Conservation (phyloP, 2,797 vertebrate species). For the Hydrolagus colliei region DNA sequence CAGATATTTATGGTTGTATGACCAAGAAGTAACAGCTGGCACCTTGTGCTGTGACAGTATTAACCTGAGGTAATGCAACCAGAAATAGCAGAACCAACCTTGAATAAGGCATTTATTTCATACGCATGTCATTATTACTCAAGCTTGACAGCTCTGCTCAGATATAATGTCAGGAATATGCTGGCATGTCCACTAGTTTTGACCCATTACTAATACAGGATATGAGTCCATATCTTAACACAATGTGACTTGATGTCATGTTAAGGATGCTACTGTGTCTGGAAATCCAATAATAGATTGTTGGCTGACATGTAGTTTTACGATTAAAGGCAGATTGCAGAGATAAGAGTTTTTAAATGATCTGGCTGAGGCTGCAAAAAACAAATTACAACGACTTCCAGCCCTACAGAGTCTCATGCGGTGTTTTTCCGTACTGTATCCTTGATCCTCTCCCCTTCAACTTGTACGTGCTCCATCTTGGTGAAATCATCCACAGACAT, state of each 20-base stretch:
- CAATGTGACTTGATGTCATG: background rate
- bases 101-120: conserved; percentile 19
- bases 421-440: no score
- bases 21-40: conserved; percentile 24
- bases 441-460: no score
- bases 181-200: background rate
- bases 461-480: no score
- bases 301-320: background rate
- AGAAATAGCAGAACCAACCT: conserved; percentile 4
- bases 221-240: background rate
- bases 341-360: background rate
- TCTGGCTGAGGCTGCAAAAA: background rate
- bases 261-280: background rate
- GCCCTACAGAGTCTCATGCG: no score
- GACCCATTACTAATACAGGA: background rate
- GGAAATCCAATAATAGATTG: background rate
- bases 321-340: background rate
- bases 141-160: background rate
- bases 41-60: background rate
- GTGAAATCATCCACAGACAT: no score
- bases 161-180: background rate
- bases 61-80: conserved; percentile 9
- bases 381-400: background rate
- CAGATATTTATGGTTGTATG: conserved; percentile 16
- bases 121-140: conserved; percentile 4